phyloP scores from a whole-genome alignment of 2,113 vertebrate genomes.

The Xyliphius kryptos region DNA sequence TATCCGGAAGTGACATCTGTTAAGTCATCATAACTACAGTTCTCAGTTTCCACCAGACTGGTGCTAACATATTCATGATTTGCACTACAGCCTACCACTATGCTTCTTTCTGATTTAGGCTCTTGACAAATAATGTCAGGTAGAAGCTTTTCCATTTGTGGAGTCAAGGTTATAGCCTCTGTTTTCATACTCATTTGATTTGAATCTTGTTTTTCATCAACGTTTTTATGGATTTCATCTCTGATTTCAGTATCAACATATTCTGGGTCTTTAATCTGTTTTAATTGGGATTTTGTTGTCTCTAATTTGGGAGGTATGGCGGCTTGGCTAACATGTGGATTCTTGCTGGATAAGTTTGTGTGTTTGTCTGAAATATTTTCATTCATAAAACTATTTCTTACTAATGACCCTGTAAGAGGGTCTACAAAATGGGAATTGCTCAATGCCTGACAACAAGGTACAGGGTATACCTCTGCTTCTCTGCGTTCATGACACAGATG shows the following conservation, averaged over 20 bases:
- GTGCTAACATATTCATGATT: constrained; percentile 57
- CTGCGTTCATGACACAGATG: constrained; percentile 60
- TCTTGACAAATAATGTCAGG: constrained; percentile 48
- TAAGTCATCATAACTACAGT: constrained; percentile 70
- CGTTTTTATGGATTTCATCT: constrained; percentile 9
- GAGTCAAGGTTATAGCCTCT: constrained; percentile 41
- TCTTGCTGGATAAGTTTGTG: constrained; percentile 39
- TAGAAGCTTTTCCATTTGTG: constrained; percentile 26
- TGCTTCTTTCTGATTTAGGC: constrained; percentile 52
- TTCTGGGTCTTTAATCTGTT: constrained; percentile 36
- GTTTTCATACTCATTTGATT: constrained; percentile 37
- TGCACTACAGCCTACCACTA: constrained; percentile 38
- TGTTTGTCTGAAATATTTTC: constrained; percentile 55
- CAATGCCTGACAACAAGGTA: constrained; percentile 56
- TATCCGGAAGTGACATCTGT: constrained; percentile 72
- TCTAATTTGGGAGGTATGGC: constrained; percentile 52
- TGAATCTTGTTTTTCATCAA: constrained; percentile 14
- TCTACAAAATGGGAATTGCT: constrained; percentile 58
- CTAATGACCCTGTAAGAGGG: constrained; percentile 61
- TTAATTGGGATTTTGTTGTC: constrained; percentile 35
- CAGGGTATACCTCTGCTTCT: constrained; percentile 44
- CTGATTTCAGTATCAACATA: constrained; percentile 39
- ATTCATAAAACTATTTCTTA: constrained; percentile 55
- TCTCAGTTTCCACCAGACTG: constrained; percentile 64
- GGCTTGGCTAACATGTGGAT: constrained; percentile 56